These are phyloP conservation scores for Hippoglossus stenolepis DNA, from an alignment of 2,113 vertebrate species.

Conservation along the genomic window DNA sequence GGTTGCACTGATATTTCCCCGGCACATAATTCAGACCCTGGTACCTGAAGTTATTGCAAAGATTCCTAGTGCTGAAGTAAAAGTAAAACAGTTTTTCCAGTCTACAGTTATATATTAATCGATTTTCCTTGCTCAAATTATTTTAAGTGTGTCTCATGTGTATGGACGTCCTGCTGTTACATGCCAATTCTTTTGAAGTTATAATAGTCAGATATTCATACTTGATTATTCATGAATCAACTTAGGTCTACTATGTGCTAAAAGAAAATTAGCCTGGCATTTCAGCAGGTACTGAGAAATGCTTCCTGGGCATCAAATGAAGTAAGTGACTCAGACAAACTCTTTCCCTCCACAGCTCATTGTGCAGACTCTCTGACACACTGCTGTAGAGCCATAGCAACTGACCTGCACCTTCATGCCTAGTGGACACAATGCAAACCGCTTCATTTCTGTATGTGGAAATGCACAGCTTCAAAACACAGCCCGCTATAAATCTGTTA, in stretches of 20 bases:
- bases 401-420: background rate
- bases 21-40: no score
- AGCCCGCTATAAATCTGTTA: no score
- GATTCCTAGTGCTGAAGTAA: background rate
- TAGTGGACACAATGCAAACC: background rate
- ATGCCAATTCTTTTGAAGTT: no score
- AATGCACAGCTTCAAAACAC: no score
- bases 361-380: background rate
- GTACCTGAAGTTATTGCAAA: no score
- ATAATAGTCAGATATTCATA: background rate
- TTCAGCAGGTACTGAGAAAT: background rate
- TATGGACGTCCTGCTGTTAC: no score
- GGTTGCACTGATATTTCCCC: no score
- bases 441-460: background rate
- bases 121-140: no score
- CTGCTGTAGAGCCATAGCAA: background rate
- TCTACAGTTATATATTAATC: no score
- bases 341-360: background rate
- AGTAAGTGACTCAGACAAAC: slow-evolving; percentile 11
- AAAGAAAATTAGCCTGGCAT: background rate
- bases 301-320: background rate
- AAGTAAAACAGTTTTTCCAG: background rate
- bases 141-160: no score
- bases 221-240: no score
- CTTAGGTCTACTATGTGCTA: background rate